Conservation (phyloP, 2,888 invertebrate genomes). For the Agrochola lychnidis region DNA sequence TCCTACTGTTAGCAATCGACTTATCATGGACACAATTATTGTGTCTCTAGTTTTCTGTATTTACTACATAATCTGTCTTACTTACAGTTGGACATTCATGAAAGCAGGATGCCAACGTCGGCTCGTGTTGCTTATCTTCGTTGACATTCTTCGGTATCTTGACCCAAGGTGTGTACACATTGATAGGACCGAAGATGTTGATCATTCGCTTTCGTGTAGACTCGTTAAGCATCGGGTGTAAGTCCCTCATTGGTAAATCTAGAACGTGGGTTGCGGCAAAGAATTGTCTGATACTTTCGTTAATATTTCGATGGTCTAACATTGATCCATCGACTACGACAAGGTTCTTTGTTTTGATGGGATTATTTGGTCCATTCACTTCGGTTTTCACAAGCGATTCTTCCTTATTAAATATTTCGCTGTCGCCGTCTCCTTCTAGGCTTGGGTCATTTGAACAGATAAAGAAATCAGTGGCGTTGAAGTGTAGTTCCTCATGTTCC, state of each 20-base stretch:
- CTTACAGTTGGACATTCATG: slow-evolving; percentile 84
- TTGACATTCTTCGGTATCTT: slow-evolving; percentile 75
- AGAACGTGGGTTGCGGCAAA: slow-evolving; percentile 82
- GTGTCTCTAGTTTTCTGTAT: not conserved
- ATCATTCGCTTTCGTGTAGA: slow-evolving; percentile 74
- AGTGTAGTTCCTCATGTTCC: slow-evolving; percentile 66
- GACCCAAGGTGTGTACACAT: slow-evolving; percentile 79
- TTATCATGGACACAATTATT: not conserved
- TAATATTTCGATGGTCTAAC: slow-evolving; percentile 73
- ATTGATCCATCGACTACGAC: slow-evolving; percentile 76
- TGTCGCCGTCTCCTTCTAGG: not conserved
- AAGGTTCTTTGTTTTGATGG: slow-evolving; percentile 65
- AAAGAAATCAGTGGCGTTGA: slow-evolving; percentile 72
- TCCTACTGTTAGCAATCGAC: not conserved
- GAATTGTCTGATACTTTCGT: slow-evolving; percentile 80
- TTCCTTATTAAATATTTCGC: slow-evolving; percentile 42
- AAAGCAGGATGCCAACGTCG: slow-evolving; percentile 80
- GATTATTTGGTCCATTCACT: slow-evolving; percentile 14
- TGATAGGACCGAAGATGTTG: slow-evolving; percentile 74
- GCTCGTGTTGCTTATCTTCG: slow-evolving; percentile 74
- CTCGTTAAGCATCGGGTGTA: slow-evolving; percentile 67
- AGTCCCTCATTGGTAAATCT: slow-evolving; percentile 77
- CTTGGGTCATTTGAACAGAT: slow-evolving; percentile 69
- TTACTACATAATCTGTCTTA: slow-evolving; percentile 11
- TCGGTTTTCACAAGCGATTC: slow-evolving; percentile 16